Base-by-base conservation (phyloP, 2,113 vertebrate species). In the Bubo bubo region DNA sequence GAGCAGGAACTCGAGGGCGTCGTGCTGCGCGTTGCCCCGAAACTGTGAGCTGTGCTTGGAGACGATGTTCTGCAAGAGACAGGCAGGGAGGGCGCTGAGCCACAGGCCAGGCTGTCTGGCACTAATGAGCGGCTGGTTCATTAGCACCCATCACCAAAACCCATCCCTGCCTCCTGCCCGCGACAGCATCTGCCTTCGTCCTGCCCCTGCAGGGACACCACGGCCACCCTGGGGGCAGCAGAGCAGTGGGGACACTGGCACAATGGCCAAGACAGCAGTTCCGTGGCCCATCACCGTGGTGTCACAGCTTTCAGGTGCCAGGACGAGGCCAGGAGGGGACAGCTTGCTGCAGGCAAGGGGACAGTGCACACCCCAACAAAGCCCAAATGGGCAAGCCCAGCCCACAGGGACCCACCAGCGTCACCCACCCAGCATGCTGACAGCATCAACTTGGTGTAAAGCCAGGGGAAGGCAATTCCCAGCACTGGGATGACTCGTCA, bases 1-100 rank as follows among this genome's bases (percentile, higher is more conserved):
- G 74, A 99, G 99, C 77, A 99, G 98, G 96, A 99, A 99, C 97
- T 99, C 99, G 39, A 99, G 98, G 81, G 99, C 99, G 0, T 99
- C 99, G 0, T 99, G 99, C 91, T 99, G 99, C 12, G 99, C 98
- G 28, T 99, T 99, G 59, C 99, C 99, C 39, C 98, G 98, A 95
- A 99, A 99, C 98, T 99, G 99, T 14, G 99, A 95, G 85, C 98
- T 98, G 19, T 99, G 99, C 96, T 99, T 99, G 91, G 99, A 98
- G 86, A 99, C 99, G 3, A 98, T 98, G 80, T 98, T 99, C 99
- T 99, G 96, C 77, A 90, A 89, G 67, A 82, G 43, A 89, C 1
- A 14, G 56, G 85, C 22, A 55, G 34, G 68, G 20, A 18, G 23
- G 53, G 21, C 0, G 3, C 86, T 85, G 62, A 80, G 85, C 45